Percentiles rank a stretch among this genome's conserved stretches.
These are phyloP conservation scores for Arctopsyche grandis DNA, from an alignment of 1,140 invertebrate species.

Conservation along the genomic window DNA sequence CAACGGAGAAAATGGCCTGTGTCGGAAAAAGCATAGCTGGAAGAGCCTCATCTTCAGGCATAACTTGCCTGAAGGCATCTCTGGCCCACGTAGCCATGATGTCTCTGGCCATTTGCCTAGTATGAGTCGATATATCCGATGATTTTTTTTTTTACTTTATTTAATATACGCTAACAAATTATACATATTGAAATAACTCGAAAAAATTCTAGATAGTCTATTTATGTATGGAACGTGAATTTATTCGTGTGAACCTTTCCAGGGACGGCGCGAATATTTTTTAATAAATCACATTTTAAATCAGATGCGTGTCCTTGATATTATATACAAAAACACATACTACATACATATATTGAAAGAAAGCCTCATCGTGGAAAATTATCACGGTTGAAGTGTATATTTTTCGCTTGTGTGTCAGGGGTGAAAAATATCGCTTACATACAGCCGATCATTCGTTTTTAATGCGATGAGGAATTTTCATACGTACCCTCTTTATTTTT, in stretches of 20 bases:
- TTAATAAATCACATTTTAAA: too few species aligned
- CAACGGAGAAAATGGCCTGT: conserved; percentile 83
- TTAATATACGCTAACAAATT: too few species aligned
- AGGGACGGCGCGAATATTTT: too few species aligned
- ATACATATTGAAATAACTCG: neutral
- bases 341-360: too few species aligned
- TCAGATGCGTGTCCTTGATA: too few species aligned
- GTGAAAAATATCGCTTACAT: conserved; percentile 35
- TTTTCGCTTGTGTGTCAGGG: conserved; percentile 51
- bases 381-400: neutral
- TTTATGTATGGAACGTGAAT: neutral
- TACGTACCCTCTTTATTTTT: neutral
- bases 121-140: neutral
- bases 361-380: too few species aligned
- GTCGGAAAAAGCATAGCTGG: conserved; percentile 70
- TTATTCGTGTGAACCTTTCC: too few species aligned
- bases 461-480: neutral
- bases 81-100: conserved; percentile 14
- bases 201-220: neutral
- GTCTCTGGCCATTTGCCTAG: conserved; percentile 40
- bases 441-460: too few species aligned
- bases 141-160: neutral
- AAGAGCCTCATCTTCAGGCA: conserved; percentile 51
- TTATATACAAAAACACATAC: too few species aligned
- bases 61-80: neutral